Conservation (phyloP, 2,797 vertebrate species). For the Sebastes taczanowskii region DNA sequence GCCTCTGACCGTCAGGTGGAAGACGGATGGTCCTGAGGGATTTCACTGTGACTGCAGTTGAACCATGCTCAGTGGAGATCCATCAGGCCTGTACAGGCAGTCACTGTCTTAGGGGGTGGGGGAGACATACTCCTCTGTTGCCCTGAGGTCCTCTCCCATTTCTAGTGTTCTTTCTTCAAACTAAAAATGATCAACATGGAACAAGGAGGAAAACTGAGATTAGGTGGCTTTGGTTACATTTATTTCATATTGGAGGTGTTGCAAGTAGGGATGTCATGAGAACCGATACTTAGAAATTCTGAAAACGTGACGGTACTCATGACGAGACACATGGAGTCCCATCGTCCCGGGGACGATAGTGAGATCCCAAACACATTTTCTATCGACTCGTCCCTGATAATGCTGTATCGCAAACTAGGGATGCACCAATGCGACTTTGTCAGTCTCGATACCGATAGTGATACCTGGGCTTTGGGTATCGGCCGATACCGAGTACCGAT, state of each 20-base stretch:
- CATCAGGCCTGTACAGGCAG: conserved; percentile 49
- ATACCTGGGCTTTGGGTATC: too few species aligned
- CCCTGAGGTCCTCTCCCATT: background rate
- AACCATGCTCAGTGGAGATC: conserved; percentile 55
- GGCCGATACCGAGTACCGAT: too few species aligned
- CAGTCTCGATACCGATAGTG: too few species aligned
- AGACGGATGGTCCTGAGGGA: conserved; percentile 56
- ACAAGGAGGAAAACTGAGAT: background rate
- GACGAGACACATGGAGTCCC: too few species aligned
- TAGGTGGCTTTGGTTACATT: conserved; percentile 9
- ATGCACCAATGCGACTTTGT: too few species aligned
- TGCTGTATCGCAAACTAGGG: too few species aligned
- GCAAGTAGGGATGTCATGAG: too few species aligned
- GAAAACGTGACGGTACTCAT: too few species aligned
- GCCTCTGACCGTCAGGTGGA: conserved; percentile 51
- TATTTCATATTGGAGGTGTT: background rate
- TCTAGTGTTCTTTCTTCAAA: background rate
- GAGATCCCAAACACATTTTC: too few species aligned
- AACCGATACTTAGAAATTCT: too few species aligned
- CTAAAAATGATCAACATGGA: background rate
- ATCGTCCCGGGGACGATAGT: too few species aligned
- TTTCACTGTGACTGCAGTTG: conserved; percentile 41
- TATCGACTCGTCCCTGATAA: too few species aligned
- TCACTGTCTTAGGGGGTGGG: background rate
- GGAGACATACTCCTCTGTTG: background rate